Conservation (phyloP, 2,797 vertebrate genomes). For the Telmatherina bonti region DNA sequence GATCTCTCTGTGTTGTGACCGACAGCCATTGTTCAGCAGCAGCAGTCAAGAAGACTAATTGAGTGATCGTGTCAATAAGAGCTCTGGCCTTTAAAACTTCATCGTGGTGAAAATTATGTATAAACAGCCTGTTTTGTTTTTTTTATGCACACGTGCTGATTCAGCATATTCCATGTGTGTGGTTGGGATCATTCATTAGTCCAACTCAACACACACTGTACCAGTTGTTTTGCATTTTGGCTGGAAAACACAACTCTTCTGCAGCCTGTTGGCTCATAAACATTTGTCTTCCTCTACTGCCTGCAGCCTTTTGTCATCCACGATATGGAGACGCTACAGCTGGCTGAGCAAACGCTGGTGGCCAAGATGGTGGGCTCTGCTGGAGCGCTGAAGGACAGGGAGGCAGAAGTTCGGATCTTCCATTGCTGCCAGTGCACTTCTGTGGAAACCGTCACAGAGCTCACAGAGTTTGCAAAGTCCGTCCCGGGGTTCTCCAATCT, state of each 20-base stretch:
- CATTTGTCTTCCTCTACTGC: constrained; percentile 1
- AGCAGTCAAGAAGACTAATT: constrained; percentile 11
- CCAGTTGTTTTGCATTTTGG: constrained; percentile 4
- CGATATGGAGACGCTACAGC: constrained; percentile 95
- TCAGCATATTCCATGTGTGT: constrained; percentile 44
- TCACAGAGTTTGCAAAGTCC: constrained; percentile 97
- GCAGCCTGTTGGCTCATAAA: background rate
- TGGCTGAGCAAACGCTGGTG: constrained; percentile 93
- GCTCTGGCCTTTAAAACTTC: constrained; percentile 3
- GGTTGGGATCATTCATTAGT: background rate
- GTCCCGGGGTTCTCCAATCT: constrained; percentile 92
- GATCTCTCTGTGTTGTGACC: background rate
- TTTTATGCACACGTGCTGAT: constrained; percentile 23
- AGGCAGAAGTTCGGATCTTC: constrained; percentile 93
- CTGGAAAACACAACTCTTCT: background rate
- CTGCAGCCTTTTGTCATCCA: constrained; percentile 94
- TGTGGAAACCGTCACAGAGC: constrained; percentile 94
- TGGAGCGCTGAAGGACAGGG: constrained; percentile 86
- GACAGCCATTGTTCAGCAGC: background rate
- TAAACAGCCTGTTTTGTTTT: constrained; percentile 48
- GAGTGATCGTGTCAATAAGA: constrained; percentile 35
- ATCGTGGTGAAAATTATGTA: constrained; percentile 13
- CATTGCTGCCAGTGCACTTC: constrained; percentile 96
- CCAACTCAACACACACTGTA: background rate
- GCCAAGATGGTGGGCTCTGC: constrained; percentile 89